These are phyloP conservation scores for Acanthurus tractus DNA, from an alignment of 2,797 vertebrate species.

Conservation along the genomic window DNA sequence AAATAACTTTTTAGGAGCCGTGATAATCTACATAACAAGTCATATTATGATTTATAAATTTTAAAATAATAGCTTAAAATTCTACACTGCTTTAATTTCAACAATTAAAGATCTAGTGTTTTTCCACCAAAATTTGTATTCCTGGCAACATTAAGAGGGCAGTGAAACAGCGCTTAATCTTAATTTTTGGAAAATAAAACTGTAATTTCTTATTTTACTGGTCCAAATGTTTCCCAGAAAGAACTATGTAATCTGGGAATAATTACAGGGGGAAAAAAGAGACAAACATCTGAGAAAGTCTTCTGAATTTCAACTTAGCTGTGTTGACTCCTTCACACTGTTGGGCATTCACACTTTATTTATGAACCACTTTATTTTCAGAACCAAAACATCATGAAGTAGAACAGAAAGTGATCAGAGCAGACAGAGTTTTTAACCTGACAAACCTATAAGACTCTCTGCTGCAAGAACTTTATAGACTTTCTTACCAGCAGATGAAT, in stretches of 20 bases:
- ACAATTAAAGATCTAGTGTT: conserved; percentile 12
- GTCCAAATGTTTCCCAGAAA: conserved; percentile 25
- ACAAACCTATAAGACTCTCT: neutral
- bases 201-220: conserved; percentile 16
- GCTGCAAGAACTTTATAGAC: neutral
- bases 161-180: conserved; percentile 5
- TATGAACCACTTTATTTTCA: neutral
- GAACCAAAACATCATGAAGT: neutral
- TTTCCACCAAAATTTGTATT: conserved; percentile 6
- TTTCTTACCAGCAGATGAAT: neutral
- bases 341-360: neutral
- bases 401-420: neutral
- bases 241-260: conserved; percentile 8
- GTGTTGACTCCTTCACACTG: neutral
- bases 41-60: too few relatives aligned
- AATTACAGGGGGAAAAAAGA: conserved; percentile 13
- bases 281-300: neutral
- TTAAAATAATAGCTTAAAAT: conserved; percentile 3
- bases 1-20: too few relatives aligned
- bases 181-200: conserved; percentile 10
- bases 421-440: neutral
- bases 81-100: conserved; percentile 9
- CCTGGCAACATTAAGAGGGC: neutral
- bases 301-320: neutral
- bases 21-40: too few relatives aligned